Evolutionary conservation across 2,113 vertebrate genomes (phyloP).

Genomic region (Callithrix jacchus): DNA sequence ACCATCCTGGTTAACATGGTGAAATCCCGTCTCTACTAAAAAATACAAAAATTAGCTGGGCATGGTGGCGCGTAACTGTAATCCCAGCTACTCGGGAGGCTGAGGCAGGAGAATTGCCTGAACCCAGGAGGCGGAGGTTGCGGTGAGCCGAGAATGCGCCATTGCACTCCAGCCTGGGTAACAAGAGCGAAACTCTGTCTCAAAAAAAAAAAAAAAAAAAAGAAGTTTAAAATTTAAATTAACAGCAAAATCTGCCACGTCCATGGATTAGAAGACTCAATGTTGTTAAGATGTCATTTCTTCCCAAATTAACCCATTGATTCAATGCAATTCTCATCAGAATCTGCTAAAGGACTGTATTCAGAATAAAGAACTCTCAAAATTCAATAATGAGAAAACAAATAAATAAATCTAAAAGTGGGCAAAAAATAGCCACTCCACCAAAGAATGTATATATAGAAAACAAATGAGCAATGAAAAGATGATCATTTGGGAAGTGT

Average conservation of each 20-base stretch:
- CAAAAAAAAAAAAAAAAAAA: too few species aligned
- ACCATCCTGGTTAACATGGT: too few species aligned
- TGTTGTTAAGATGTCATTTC: not conserved
- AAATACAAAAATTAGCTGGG: too few species aligned
- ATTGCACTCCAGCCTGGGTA: too few species aligned
- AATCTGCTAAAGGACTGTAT: not conserved
- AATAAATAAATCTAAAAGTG: not conserved
- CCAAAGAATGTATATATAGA: not conserved
- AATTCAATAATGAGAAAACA: conserved; percentile 11
- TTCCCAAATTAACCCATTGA: not conserved
- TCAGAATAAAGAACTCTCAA: conserved; percentile 23
- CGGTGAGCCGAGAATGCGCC: too few species aligned
- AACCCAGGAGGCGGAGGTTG: too few species aligned
- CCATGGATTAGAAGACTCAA: not conserved
- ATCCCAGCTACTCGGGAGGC: too few species aligned
- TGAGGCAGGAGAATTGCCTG: too few species aligned
- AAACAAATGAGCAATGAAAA: conserved; percentile 9
- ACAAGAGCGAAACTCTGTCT: too few species aligned
- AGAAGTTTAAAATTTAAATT: conserved; percentile 11
- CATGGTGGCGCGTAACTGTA: too few species aligned
- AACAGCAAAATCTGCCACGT: not conserved
- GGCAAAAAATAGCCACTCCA: not conserved
- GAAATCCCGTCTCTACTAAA: too few species aligned
- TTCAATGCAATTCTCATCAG: not conserved
- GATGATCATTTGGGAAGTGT: not conserved